Conservation (phyloP, 2,797 vertebrate species). For the Catharus ustulatus region DNA sequence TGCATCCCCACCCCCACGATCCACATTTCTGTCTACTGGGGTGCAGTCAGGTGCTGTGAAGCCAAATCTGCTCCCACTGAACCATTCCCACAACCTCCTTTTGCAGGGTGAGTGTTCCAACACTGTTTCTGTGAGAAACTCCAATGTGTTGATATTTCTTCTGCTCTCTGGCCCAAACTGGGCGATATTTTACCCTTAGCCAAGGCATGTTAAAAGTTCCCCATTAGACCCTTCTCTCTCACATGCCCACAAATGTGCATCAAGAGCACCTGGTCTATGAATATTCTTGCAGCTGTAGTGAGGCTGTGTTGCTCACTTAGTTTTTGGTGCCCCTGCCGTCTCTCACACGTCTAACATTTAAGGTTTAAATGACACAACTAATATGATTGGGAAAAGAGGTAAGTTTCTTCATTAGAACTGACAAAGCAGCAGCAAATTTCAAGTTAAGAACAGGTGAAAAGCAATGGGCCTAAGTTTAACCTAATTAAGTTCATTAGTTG, state of each 20-base stretch:
- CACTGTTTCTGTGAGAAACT: neutral
- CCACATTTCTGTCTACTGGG: neutral
- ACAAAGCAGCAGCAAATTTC: neutral
- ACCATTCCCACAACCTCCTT: neutral
- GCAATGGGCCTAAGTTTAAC: neutral
- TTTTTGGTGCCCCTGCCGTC: neutral
- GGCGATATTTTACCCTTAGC: neutral
- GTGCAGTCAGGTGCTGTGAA: neutral
- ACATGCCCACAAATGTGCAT: fast-evolving
- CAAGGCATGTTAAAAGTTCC: neutral
- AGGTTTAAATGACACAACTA: neutral
- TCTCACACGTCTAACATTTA: neutral
- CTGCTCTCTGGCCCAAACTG: neutral
- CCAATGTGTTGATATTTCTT: neutral
- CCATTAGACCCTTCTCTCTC: neutral
- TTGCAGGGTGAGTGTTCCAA: fast-evolving
- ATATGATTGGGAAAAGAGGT: neutral
- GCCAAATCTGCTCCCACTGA: neutral
- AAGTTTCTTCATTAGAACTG: neutral
- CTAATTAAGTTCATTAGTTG: constrained; percentile 24
- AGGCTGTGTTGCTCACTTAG: neutral
- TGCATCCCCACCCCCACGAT: neutral
- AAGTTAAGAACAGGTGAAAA: neutral
- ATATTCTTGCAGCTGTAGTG: neutral
- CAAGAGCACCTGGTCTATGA: neutral